Conservation (phyloP, 2,113 vertebrate species). For the Prinia subflava region DNA sequence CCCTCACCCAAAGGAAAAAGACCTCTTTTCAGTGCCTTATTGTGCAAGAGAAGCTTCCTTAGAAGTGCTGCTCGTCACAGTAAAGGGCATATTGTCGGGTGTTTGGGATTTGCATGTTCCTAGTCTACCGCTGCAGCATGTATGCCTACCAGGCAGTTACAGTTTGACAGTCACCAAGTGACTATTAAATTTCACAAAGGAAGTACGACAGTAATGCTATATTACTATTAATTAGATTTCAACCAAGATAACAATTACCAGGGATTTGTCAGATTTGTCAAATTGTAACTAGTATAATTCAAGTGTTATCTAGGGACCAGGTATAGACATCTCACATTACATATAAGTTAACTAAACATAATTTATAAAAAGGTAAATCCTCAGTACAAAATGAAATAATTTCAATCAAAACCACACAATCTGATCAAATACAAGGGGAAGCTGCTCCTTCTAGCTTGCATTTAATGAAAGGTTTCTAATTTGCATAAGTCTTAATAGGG, state of each 20-base stretch:
- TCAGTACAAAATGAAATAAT: neutral
- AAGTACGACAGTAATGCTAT: neutral
- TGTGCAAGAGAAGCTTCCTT: neutral
- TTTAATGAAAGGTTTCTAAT: conserved; percentile 23
- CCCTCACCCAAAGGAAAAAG: neutral
- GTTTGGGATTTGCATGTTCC: neutral
- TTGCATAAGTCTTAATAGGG: neutral
- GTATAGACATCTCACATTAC: neutral
- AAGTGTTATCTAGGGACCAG: neutral
- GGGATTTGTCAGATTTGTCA: conserved; percentile 29
- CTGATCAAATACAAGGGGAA: conserved; percentile 2
- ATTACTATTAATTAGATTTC: conserved; percentile 48
- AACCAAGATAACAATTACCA: neutral
- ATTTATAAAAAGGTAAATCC: conserved; percentile 6
- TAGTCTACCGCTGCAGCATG: neutral
- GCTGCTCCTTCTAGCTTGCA: neutral
- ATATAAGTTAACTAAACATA: conserved; percentile 40
- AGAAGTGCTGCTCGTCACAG: neutral
- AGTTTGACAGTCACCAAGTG: neutral
- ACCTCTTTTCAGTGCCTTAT: neutral
- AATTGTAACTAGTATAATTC: conserved; percentile 36
- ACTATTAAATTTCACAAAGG: neutral
- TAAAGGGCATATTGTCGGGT: neutral
- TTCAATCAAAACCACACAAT: neutral
- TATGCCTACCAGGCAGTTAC: neutral